Evolutionary conservation across 1,140 invertebrate species (phyloP), one percentile per base, ranked within the genome.

Genomic region (Drosophila arizonae): DNA sequence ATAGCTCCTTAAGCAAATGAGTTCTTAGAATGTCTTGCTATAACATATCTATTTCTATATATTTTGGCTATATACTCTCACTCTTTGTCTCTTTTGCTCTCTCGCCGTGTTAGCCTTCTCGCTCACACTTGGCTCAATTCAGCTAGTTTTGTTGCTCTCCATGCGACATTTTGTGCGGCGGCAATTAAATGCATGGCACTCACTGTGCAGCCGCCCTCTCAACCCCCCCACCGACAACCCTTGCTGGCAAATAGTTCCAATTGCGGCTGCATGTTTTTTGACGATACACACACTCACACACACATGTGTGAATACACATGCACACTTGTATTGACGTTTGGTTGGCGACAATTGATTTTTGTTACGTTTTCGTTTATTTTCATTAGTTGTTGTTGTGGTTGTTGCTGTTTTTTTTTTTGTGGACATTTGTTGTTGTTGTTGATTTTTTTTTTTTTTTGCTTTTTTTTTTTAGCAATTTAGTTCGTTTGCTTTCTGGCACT

Each of bases 261-360:
- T 87, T 87, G 79, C 69, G 72, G 72, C 76, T 82, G 76, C 75
- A 82, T 88, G 68, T 79, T 86, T 79, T 39, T 86, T 79, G 82
- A 82, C 82, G 79, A 82, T 69, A 70, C 65, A 64, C 43, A 48
- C 17, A 55, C 13, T 17, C 17, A 17, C 17, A 50, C 55, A 61
- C 41, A 79, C 48, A 76, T 33, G 43, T 43, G 21, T 30, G 28
- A 4, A 9, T 8, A 70, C 33, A 77, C 81, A 63, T 66, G 71
- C 54, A 70, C 81, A 87, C 84, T 78, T 79, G 77, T 88, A 88
- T 88, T 88, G 84, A 88, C 84, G 77, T 88, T 88, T 88, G 76
- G 84, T 84, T 88, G 84, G 79, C 84, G 84, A 88, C 84, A 87
- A 87, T 87, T 87, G 84, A 87, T 87, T 87, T 87, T 87, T 87